A percentile compares a stretch with the other conserved stretches of the same genome.
Conservation (phyloP, 2,888 invertebrate species). For the Protophormia terraenovae region DNA sequence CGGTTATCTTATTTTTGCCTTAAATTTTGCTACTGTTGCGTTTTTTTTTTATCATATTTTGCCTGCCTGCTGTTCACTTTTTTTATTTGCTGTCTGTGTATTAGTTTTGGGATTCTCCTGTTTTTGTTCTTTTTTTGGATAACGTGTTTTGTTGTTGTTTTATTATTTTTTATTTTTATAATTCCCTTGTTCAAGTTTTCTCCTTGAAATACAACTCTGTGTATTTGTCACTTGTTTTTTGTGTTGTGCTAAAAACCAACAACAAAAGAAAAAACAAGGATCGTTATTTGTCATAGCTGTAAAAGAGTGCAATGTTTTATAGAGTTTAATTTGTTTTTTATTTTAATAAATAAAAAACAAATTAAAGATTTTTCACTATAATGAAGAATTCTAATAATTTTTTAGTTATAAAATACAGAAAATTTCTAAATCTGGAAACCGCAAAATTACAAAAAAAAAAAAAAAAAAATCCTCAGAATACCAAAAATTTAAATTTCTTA, state of each 20-base stretch:
- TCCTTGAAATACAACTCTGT: constrained; percentile 61
- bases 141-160: constrained; percentile 46
- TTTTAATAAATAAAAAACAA: neutral
- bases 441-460: too few relatives aligned
- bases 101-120: constrained; percentile 56
- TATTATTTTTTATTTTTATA: too few relatives aligned
- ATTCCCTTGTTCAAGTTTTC: neutral
- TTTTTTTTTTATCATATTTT: constrained; percentile 39
- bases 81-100: constrained; percentile 11
- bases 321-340: neutral
- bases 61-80: constrained; percentile 17
- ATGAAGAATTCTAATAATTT: too few relatives aligned
- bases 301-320: constrained; percentile 27
- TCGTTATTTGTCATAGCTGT: constrained; percentile 6
- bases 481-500: too few relatives aligned
- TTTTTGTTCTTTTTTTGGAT: constrained; percentile 30
- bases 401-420: too few relatives aligned
- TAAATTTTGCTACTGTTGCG: constrained; percentile 56
- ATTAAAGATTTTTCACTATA: neutral
- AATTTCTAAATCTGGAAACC: too few relatives aligned
- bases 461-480: too few relatives aligned
- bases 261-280: constrained; percentile 29
- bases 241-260: constrained; percentile 28
- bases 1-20: constrained; percentile 54
- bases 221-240: constrained; percentile 7